Evolutionary conservation across 2,888 invertebrate genomes (phyloP).

Genomic region (Dioctria rufipes): DNA sequence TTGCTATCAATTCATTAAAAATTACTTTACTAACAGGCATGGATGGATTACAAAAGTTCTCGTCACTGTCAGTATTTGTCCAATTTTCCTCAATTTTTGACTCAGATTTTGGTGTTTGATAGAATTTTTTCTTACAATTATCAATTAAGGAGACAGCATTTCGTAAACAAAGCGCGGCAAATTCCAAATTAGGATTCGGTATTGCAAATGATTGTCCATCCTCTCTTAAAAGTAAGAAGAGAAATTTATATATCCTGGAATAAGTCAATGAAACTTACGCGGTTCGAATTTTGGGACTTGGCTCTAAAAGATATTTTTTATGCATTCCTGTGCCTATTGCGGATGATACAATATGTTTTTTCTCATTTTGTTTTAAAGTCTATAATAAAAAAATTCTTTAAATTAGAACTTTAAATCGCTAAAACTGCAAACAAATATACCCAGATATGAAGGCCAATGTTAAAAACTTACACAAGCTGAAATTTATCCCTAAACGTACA

Average conservation of each 20-base stretch:
- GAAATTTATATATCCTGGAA: conserved; percentile 19
- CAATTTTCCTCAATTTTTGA: conserved; percentile 60
- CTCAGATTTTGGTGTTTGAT: background rate
- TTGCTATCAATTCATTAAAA: conserved; percentile 76
- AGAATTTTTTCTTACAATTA: conserved; percentile 59
- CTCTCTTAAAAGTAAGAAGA: conserved; percentile 66
- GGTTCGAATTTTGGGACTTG: conserved; percentile 61
- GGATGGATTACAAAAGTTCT: conserved; percentile 74
- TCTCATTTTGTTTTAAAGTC: conserved; percentile 60
- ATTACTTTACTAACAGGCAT: conserved; percentile 77
- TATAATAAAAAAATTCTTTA: conserved; percentile 32
- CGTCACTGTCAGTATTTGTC: conserved; percentile 71
- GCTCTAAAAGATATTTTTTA: conserved; percentile 62
- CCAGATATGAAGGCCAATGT: too few species aligned
- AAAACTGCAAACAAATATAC: background rate
- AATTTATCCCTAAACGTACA: too few species aligned
- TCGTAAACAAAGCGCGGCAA: conserved; percentile 88
- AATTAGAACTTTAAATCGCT: background rate
- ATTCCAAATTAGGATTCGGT: conserved; percentile 90
- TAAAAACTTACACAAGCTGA: too few species aligned
- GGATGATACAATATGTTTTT: conserved; percentile 62
- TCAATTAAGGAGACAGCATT: conserved; percentile 83
- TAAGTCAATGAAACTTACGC: conserved; percentile 62
- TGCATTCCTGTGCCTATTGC: conserved; percentile 63
- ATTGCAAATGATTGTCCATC: conserved; percentile 86